Conservation (phyloP, 2,113 vertebrate species). For the Macquaria australasica region DNA sequence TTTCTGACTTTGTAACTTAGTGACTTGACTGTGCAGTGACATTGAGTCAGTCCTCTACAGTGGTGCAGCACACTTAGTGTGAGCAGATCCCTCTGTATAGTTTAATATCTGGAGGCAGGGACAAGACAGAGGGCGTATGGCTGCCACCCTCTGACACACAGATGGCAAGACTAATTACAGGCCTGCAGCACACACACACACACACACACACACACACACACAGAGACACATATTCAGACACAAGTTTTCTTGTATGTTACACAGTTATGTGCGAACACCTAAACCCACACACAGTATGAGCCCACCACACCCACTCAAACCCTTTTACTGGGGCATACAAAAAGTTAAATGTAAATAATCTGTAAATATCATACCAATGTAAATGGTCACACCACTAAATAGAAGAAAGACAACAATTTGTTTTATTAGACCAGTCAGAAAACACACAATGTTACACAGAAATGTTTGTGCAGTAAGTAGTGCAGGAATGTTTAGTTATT, state of each 20-base stretch:
- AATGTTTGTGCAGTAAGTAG: background rate
- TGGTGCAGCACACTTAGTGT: background rate
- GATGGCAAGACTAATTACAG: slow-evolving; percentile 75
- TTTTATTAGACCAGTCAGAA: background rate
- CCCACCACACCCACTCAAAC: background rate
- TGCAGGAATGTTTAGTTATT: background rate
- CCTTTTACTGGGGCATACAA: background rate
- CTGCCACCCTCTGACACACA: slow-evolving; percentile 71
- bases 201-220: background rate
- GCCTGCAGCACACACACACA: slow-evolving; percentile 50
- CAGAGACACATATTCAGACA: background rate
- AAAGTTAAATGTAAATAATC: too few relatives aligned
- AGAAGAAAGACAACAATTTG: background rate
- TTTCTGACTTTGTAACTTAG: background rate
- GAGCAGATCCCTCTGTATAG: slow-evolving; percentile 38
- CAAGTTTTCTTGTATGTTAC: background rate
- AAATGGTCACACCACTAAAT: background rate
- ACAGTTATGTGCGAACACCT: background rate
- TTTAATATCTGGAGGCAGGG: slow-evolving; percentile 47
- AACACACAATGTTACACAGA: background rate
- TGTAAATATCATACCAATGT: background rate
- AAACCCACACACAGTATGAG: background rate
- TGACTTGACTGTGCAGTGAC: slow-evolving; percentile 22
- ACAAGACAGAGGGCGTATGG: slow-evolving; percentile 27
- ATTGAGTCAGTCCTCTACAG: slow-evolving; percentile 23